A percentile compares a stretch with the other conserved stretches of the same genome.
These are phyloP conservation scores for Luscinia megarhynchos DNA, from an alignment of 2,797 vertebrate genomes.

Conservation along the genomic window DNA sequence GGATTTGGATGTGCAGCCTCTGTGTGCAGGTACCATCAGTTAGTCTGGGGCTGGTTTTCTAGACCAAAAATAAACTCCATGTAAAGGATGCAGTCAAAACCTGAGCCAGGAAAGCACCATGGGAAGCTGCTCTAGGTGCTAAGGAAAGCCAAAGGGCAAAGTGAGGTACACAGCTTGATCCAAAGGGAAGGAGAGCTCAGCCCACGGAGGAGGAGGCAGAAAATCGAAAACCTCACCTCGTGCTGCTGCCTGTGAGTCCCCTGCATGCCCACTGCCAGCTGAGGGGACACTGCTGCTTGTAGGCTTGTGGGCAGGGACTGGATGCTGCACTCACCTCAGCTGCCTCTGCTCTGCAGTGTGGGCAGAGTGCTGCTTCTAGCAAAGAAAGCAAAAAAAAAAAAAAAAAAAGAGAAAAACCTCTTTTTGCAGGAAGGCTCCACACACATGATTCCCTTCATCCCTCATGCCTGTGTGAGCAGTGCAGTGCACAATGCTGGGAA, in stretches of 20 bases:
- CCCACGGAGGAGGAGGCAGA: neutral
- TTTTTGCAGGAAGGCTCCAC: neutral
- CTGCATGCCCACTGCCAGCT: neutral
- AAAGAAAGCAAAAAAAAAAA: accelerated
- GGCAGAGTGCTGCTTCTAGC: neutral
- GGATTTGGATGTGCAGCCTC: neutral
- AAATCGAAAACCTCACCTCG: accelerated
- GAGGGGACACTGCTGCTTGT: accelerated
- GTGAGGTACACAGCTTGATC: accelerated
- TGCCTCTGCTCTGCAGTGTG: neutral
- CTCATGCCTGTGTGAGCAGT: accelerated
- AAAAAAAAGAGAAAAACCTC: accelerated
- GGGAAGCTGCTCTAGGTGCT: accelerated
- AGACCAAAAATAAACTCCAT: neutral
- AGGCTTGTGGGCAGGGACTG: neutral
- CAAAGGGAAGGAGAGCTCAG: neutral
- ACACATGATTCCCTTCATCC: accelerated
- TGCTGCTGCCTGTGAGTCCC: neutral
- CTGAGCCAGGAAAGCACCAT: accelerated
- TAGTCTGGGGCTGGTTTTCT: no score
- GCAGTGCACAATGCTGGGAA: neutral
- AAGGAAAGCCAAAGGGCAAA: neutral
- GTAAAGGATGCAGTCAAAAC: neutral
- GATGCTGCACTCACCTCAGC: accelerated
- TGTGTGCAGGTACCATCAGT: accelerated